Conservation (phyloP, 2,888 invertebrate genomes). For the Vanessa cardui region DNA sequence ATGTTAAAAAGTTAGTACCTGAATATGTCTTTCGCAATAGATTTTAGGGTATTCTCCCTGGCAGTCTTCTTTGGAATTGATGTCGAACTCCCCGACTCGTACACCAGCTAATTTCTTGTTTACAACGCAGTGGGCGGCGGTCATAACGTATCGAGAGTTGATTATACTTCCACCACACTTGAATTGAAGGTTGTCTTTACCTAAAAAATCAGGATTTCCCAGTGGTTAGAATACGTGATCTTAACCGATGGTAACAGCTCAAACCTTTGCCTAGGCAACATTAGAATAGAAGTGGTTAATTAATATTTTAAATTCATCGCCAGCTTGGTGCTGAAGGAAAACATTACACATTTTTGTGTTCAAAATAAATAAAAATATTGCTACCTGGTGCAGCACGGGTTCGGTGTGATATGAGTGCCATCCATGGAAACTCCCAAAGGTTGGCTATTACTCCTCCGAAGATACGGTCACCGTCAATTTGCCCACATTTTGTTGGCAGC, state of each 20-base stretch:
- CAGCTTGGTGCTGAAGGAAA: no score
- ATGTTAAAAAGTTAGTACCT: constrained; percentile 29
- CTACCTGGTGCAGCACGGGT: constrained; percentile 29
- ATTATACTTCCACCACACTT: constrained; percentile 64
- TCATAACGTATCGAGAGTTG: constrained; percentile 40
- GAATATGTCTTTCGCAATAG: constrained; percentile 38
- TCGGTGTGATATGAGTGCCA: constrained; percentile 82
- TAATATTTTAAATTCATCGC: no score
- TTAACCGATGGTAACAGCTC: no score
- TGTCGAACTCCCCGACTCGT: constrained; percentile 43
- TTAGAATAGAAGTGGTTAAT: no score
- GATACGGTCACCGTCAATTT: constrained; percentile 69
- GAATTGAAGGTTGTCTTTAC: constrained; percentile 46
- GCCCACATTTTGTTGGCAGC: constrained; percentile 70
- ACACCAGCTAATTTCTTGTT: constrained; percentile 35
- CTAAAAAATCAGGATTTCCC: constrained; percentile 20
- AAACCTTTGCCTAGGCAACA: no score
- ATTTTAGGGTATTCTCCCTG: constrained; percentile 19
- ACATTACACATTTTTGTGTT: no score
- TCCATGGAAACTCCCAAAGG: constrained; percentile 85
- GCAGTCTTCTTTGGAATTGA: constrained; percentile 35
- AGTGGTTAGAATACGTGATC: no score
- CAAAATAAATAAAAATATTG: no score
- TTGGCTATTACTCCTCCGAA: constrained; percentile 77
- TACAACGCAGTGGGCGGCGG: constrained; percentile 43